Percentiles rank a stretch among this genome's conserved stretches.
These are phyloP conservation scores for Lepetodrilus schrolli DNA, from an alignment of 2,888 invertebrate species.

Conservation along the genomic window DNA sequence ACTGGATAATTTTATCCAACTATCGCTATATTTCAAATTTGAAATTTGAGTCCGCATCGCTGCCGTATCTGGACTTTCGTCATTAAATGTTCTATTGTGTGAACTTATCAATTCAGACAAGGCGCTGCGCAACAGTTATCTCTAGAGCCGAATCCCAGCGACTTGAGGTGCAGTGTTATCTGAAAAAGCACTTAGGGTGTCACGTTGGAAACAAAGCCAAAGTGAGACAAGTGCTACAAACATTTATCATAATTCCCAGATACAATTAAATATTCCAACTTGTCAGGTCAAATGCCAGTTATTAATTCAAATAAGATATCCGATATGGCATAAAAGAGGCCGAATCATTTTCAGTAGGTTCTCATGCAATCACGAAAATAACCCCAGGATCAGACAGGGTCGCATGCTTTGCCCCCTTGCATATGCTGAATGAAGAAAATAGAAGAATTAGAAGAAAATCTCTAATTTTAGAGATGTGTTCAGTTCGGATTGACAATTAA, in stretches of 20 bases:
- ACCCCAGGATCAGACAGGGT: not conserved
- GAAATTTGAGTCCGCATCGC: not conserved
- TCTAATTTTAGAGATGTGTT: not conserved
- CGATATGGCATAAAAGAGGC: conserved; percentile 5
- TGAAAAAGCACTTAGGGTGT: not conserved
- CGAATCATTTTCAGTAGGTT: not conserved
- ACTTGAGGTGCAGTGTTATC: not conserved
- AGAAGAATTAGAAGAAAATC: not conserved
- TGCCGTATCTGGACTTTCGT: not conserved
- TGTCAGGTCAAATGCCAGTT: conserved; percentile 12
- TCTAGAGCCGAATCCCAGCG: not conserved
- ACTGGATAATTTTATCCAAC: not conserved
- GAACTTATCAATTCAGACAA: not conserved
- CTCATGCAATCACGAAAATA: not conserved
- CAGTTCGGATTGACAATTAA: not conserved
- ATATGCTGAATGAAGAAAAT: not conserved
- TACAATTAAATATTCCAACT: conserved; percentile 24
- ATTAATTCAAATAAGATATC: conserved; percentile 23
- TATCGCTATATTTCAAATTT: not conserved
- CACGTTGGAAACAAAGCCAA: not conserved
- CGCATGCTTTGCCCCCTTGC: not conserved
- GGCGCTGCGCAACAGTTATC: not conserved
- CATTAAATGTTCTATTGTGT: not conserved
- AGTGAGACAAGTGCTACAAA: not conserved
- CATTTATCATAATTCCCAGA: conserved; percentile 12